Evolutionary conservation across 2,888 invertebrate genomes (phyloP).

Genomic region (Linnaemya vulpina): DNA sequence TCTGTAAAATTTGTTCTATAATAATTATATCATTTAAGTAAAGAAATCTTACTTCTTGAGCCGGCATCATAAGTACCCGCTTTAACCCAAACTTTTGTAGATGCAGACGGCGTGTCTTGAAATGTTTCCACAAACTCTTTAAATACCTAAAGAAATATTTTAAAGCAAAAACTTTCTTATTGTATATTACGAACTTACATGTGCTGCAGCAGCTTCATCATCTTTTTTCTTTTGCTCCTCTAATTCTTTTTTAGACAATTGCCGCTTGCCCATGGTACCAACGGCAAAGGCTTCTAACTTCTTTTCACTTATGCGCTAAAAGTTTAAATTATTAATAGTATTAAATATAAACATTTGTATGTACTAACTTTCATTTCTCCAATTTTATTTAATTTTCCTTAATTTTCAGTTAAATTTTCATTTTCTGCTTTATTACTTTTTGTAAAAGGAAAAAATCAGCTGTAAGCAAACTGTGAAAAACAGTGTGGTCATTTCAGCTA

Average conservation of each 20-base stretch:
- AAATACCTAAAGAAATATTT: conserved; percentile 87
- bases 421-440: not conserved
- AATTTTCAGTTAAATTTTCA: not conserved
- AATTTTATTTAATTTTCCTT: conserved; percentile 20
- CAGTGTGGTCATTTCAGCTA: conserved; percentile 2
- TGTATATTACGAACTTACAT: conserved; percentile 84
- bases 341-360: not conserved
- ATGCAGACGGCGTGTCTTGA: conserved; percentile 91
- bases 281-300: conserved; percentile 90
- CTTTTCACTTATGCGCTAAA: conserved; percentile 87
- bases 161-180: not conserved
- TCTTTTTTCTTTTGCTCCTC: conserved; percentile 94
- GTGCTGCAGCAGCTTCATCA: conserved; percentile 95
- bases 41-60: conserved; percentile 88
- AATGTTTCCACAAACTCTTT: conserved; percentile 99
- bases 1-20: conserved; percentile 83
- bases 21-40: not conserved
- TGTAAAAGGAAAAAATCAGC: conserved; percentile 12
- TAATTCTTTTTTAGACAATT: conserved; percentile 90
- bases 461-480: not conserved
- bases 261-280: conserved; percentile 88
- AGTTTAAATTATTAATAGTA: not conserved
- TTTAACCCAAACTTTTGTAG: conserved; percentile 97
- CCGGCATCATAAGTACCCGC: conserved; percentile 98
- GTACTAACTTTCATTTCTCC: conserved; percentile 60